phyloP scores from a whole-genome alignment of 2,113 vertebrate genomes.

The Lepus americanus region DNA sequence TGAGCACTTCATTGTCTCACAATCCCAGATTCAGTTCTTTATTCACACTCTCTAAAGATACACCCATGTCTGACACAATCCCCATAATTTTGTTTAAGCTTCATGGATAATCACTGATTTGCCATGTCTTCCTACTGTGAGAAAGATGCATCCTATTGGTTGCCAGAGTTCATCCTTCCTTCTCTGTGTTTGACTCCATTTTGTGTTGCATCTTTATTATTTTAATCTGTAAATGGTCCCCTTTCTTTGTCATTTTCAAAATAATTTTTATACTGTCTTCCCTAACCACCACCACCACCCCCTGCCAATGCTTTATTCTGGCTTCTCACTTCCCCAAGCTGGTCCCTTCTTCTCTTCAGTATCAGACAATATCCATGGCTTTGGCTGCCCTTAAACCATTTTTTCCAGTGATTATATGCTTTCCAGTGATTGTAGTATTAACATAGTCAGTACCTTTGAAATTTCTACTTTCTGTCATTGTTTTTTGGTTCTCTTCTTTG shows the following conservation, averaged over 20 bases:
- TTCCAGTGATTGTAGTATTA: background rate
- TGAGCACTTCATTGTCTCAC: background rate
- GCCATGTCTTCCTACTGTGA: background rate
- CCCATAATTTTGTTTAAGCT: background rate
- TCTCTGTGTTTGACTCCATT: background rate
- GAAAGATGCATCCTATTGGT: background rate
- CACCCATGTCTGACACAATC: background rate
- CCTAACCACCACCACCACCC: background rate
- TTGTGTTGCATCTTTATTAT: background rate
- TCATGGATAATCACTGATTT: background rate
- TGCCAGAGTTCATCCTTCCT: background rate
- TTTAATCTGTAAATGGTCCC: background rate
- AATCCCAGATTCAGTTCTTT: background rate
- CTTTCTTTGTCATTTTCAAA: background rate
- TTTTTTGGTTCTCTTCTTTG: constrained; percentile 40
- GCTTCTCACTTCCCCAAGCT: background rate
- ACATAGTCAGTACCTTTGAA: constrained; percentile 52
- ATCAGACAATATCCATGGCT: background rate
- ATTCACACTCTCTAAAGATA: too few species aligned
- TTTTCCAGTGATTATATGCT: background rate
- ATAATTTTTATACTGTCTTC: background rate
- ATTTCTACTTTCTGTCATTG: background rate
- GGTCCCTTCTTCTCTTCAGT: background rate
- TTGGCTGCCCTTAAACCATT: background rate
- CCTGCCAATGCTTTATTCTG: background rate